phyloP scores from a whole-genome alignment of 2,113 vertebrate genomes.

The Nicator chloris region DNA sequence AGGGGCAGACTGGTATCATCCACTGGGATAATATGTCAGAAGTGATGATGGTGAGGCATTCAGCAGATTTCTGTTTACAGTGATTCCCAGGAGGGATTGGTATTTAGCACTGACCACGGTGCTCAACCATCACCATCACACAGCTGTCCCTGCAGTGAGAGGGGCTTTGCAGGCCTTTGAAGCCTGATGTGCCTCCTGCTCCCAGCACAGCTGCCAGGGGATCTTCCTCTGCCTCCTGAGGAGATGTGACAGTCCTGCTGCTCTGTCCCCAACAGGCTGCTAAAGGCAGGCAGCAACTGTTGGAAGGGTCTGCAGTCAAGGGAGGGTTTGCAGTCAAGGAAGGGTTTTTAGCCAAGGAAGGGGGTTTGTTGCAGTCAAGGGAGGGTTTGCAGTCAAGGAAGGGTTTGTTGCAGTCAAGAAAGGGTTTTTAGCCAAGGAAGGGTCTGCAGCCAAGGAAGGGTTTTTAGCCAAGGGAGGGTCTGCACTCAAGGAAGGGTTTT shows the following conservation, averaged over 20 bases:
- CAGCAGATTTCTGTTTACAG: background rate
- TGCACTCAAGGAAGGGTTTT: no score
- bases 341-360: no score
- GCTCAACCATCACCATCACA: no score
- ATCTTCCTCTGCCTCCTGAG: background rate
- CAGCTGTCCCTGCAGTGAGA: background rate
- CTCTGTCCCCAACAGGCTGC: background rate
- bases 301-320: background rate
- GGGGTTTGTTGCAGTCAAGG: no score
- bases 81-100: background rate
- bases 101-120: background rate
- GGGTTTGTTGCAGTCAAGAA: no score
- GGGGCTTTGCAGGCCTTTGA: background rate
- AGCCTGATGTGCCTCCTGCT: background rate
- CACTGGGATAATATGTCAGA: fast-evolving
- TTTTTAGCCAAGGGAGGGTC: no score
- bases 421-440: no score
- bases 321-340: no score
- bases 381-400: no score
- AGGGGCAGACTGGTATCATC: background rate
- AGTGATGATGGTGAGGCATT: background rate
- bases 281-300: background rate
- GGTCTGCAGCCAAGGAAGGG: no score
- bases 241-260: background rate
- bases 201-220: background rate